Base-by-base conservation (phyloP, 2,113 vertebrate genomes). In the Oreotragus oreotragus region DNA sequence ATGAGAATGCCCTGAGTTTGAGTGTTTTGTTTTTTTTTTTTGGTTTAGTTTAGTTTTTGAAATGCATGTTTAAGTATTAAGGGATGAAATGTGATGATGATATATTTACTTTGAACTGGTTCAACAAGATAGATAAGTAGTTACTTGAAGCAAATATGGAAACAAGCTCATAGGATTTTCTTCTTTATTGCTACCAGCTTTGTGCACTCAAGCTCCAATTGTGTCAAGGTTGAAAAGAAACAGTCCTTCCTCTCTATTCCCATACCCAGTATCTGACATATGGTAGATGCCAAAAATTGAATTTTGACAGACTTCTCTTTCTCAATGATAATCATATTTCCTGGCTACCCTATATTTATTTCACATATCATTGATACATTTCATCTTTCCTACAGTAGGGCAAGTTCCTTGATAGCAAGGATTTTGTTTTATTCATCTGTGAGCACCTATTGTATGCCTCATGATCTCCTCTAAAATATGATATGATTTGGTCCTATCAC, bases 41-140 rank as follows among this genome's bases (percentile, higher is more conserved):
- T 80, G 91, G 36, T 39, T 73, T 73, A 6, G 36, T 70, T 70
- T 36, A 11, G 6, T 43, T 76, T 76, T 76, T 7, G 39, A 58
- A 91, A 70, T 92, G 45, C 43, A 70, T 83, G 33, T 85, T 77
- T n/a, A 80, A 86, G 28, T 62, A 96, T 89, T 89, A 86, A 81
- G 11, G n/a, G 66, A 88, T 60, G n/a, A 86, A 88, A 23, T 87
- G 55, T 60, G 39, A 30, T 45, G 45, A 79, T 83, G 70, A 70
- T 88, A 89, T 21, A 77, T 55, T 93, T 81, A 73, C 77, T 97
- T 60, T 94, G 84, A 97, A 96, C 49, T 94, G 47, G 39, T 36
- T 95, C 83, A 84, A 36, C 89, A 88, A 70, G 36, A 81, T 9
- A 84, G 58, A 30, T 30, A 60, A 62, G 51, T 7, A 80, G 30